Conservation (phyloP, 2,888 invertebrate genomes). For the Tetragonula carbonaria region DNA sequence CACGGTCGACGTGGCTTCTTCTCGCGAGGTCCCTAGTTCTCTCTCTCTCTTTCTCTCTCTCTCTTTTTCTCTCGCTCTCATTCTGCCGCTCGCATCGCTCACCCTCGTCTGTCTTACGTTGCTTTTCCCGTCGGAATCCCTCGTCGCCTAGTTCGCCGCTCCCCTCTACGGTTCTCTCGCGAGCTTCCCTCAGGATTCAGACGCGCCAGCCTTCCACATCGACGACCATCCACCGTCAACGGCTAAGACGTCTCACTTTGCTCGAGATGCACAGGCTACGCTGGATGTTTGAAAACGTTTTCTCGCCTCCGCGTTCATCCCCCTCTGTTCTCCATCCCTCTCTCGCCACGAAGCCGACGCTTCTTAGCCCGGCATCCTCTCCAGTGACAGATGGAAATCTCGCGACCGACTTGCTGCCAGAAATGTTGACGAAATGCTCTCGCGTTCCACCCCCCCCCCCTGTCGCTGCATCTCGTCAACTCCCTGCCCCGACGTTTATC, state of each 20-base stretch:
- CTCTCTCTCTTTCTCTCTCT: constrained; percentile 23
- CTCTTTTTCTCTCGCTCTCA: constrained; percentile 15
- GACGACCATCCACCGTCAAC: constrained; percentile 68
- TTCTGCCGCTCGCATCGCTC: constrained; percentile 4
- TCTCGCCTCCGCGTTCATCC: constrained; percentile 42
- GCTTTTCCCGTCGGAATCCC: constrained; percentile 54
- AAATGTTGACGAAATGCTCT: constrained; percentile 67
- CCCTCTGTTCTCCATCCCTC: neutral
- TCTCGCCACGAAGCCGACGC: neutral
- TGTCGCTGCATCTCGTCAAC: constrained; percentile 39
- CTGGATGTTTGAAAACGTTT: constrained; percentile 68
- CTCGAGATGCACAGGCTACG: constrained; percentile 65
- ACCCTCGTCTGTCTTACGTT: constrained; percentile 51
- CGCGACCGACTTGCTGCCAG: constrained; percentile 62
- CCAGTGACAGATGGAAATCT: constrained; percentile 68
- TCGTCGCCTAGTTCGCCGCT: constrained; percentile 46
- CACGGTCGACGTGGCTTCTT: constrained; percentile 71
- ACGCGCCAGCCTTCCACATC: constrained; percentile 60
- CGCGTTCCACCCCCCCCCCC: constrained; percentile 11
- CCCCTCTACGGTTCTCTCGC: neutral
- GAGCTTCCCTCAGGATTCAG: constrained; percentile 44
- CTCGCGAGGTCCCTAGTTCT: constrained; percentile 51
- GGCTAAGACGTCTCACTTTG: constrained; percentile 72
- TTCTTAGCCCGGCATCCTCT: constrained; percentile 39
- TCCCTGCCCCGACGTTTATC: constrained; percentile 17